These are phyloP conservation scores for Motacilla tschutschensis DNA, from an alignment of 2,113 vertebrate species.

Conservation along the genomic window DNA sequence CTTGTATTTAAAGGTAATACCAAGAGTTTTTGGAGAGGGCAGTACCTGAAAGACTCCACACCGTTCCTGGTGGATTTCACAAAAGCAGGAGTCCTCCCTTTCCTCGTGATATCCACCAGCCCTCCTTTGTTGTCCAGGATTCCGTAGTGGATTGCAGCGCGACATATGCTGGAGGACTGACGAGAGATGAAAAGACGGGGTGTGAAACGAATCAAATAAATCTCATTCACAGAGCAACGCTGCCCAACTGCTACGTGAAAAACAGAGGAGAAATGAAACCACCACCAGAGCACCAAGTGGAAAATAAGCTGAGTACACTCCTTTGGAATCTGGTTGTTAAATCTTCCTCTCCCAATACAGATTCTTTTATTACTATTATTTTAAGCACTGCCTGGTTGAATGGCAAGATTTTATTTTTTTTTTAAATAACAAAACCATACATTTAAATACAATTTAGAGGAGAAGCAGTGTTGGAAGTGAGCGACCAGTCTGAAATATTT, in stretches of 20 bases:
- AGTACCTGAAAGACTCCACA: constrained; percentile 86
- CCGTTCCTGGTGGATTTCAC: constrained; percentile 84
- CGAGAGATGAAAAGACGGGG: not conserved
- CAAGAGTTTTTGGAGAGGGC: accelerated
- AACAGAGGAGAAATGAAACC: not conserved
- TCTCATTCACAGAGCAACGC: not conserved
- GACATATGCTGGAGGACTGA: constrained; percentile 91
- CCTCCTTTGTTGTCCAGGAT: constrained; percentile 87
- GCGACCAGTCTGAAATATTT: not conserved
- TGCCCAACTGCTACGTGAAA: not conserved
- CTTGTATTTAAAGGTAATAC: not conserved
- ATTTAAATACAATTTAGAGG: constrained; percentile 1
- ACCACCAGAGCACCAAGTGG: not conserved
- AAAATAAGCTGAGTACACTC: not conserved
- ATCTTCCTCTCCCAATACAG: not conserved
- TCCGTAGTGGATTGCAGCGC: constrained; percentile 89
- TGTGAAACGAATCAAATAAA: not conserved
- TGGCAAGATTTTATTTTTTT: not conserved
- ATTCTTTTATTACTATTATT: constrained; percentile 1
- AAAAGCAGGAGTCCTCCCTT: constrained; percentile 83
- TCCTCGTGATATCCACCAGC: constrained; percentile 87
- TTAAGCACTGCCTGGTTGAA: not conserved
- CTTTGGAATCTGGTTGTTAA: constrained; percentile 39
- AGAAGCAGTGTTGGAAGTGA: not conserved
- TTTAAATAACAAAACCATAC: not conserved